These are phyloP conservation scores for Vannuccia rotundouncinata DNA, from an alignment of 2,888 invertebrate genomes.

Conservation along the genomic window DNA sequence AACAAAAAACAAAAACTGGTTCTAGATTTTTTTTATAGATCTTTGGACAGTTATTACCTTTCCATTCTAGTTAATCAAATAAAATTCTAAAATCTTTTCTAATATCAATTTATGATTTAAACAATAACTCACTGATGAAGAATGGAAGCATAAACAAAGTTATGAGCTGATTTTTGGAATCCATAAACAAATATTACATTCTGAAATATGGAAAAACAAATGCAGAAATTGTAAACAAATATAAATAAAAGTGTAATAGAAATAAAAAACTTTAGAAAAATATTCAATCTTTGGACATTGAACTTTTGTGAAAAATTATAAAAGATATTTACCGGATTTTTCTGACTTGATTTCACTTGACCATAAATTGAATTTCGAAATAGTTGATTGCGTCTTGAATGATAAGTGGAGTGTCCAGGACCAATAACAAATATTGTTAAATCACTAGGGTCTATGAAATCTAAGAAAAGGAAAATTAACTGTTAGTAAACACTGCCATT, in stretches of 20 bases:
- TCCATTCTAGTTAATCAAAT: background rate
- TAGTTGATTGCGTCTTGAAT: background rate
- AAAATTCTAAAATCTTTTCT: background rate
- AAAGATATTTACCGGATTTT: slow-evolving; percentile 1
- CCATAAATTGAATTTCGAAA: background rate
- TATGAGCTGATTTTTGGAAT: background rate
- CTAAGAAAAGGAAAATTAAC: background rate
- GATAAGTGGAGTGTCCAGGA: background rate
- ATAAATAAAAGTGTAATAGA: background rate
- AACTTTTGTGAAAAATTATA: no score
- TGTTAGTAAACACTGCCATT: no score
- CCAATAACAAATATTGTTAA: background rate
- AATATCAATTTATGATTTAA: background rate
- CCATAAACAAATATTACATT: background rate
- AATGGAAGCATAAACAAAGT: slow-evolving; percentile 3
- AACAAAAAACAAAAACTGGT: no score
- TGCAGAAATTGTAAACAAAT: background rate
- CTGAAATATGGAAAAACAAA: background rate
- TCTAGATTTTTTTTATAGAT: no score
- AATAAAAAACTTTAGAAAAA: background rate
- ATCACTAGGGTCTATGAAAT: background rate
- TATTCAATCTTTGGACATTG: no score
- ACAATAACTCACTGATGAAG: background rate
- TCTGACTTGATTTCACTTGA: background rate
- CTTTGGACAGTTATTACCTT: no score